Evolutionary conservation across 2,888 invertebrate species (phyloP), one percentile per base, ranked within the genome.

Genomic region (Tanypteryx hageni): DNA sequence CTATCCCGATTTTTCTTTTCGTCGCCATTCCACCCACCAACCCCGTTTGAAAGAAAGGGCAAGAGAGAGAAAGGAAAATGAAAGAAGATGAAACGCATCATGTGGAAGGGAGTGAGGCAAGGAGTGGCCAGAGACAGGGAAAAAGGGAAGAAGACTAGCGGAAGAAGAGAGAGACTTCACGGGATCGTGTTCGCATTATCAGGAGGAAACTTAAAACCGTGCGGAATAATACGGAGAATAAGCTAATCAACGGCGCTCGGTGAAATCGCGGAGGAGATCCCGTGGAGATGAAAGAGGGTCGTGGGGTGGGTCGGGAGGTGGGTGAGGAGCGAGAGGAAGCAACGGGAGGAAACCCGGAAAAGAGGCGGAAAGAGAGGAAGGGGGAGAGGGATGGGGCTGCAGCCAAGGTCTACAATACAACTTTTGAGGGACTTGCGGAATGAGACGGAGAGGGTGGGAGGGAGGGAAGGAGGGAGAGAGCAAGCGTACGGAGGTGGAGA

Each of bases 161-260:
- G 18, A 14, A 18, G 7, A 14, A 14, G 18, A 64, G 16, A 4
- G 27, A 31, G 81, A 22, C 22, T 81, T 81, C 22, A 22, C 81
- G 31, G 27, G 64, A 27, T 31, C 81, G 22, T 81, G 22, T 31
- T 81, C 81, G 27, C 31, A 81, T 81, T 11, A 22, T 31, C 81
- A 27, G 64, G 81, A 81, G 27, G 31, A 31, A 31, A 81, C 81
- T 81, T 81, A 81, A 81, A 31, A 16, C 27, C 31, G 27, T 81
- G 22, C 64, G 64, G 27, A 31, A 82, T 14, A 16, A 82, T 16
- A 8, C 13, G 82, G 44, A 27, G 82, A 82, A 82, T 82, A 82
- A 82, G 27, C 44, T 82, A 82, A 82, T 82, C 82, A 44, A 82
- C 22, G 82, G 14, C 27, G 16, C 31, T n/a, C 27, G 82, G 82